Percentiles rank a stretch among this genome's conserved stretches.
Conservation (phyloP, 2,797 vertebrate species). For the Garrulus glandarius region DNA sequence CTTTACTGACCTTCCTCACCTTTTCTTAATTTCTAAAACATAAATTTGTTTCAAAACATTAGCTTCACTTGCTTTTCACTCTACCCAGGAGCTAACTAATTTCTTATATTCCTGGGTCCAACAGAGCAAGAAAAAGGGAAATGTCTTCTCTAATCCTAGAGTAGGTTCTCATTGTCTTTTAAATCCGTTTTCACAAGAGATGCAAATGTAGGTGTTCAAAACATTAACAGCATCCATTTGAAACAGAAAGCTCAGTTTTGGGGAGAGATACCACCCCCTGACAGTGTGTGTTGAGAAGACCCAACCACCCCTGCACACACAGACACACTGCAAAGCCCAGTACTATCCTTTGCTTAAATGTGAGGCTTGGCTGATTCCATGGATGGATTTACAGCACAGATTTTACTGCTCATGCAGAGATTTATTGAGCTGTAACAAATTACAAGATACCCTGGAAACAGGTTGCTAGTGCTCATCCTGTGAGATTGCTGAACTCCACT, state of each 20-base stretch:
- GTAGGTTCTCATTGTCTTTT: background rate
- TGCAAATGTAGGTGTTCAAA: background rate
- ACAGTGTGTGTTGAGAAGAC: background rate
- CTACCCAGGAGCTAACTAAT: background rate
- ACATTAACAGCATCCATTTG: background rate
- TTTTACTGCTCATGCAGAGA: background rate
- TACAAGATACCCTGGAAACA: background rate
- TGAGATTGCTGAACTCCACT: background rate
- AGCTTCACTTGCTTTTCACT: background rate
- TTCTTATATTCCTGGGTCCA: background rate
- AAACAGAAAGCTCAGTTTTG: background rate
- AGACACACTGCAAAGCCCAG: background rate
- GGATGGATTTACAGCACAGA: background rate
- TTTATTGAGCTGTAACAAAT: constrained; percentile 31
- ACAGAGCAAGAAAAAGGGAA: background rate
- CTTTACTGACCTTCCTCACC: background rate
- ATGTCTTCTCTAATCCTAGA: background rate
- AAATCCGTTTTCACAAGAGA: background rate
- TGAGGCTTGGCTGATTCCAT: background rate
- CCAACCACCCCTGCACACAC: background rate
- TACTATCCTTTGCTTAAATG: background rate
- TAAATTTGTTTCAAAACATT: background rate
- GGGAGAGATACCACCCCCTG: background rate
- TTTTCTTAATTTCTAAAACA: background rate
- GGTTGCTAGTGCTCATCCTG: background rate